Evolutionary conservation across 2,113 vertebrate species (phyloP).

Genomic region (Laticauda laticaudata): DNA sequence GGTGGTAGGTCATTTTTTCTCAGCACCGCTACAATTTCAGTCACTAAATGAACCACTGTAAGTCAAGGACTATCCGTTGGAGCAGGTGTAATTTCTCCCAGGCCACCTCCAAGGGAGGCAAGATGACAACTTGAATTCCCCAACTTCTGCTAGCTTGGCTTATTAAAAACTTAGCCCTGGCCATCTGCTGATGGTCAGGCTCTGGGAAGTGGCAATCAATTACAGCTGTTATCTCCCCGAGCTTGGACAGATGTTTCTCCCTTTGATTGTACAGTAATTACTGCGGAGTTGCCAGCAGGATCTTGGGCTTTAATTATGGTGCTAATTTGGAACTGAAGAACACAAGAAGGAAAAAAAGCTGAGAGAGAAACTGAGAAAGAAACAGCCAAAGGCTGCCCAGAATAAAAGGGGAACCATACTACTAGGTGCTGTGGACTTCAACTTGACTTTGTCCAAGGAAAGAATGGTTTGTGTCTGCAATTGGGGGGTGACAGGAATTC

Average conservation of each 20-base stretch:
- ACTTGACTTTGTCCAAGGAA: constrained; percentile 35
- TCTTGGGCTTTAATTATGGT: constrained; percentile 68
- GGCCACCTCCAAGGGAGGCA: constrained; percentile 29
- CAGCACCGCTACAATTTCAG: no score
- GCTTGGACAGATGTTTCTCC: constrained; percentile 70
- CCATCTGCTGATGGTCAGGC: constrained; percentile 71
- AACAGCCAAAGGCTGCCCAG: constrained; percentile 54
- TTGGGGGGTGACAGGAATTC: not conserved
- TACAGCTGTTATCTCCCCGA: constrained; percentile 72
- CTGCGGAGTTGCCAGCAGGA: constrained; percentile 68
- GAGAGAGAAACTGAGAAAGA: constrained; percentile 40
- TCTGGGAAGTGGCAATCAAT: constrained; percentile 66
- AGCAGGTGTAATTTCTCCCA: constrained; percentile 29
- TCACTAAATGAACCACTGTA: no score
- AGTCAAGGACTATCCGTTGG: no score
- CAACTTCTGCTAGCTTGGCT: not conserved
- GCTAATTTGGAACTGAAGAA: constrained; percentile 69
- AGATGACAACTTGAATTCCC: fast-evolving
- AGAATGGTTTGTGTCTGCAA: not conserved
- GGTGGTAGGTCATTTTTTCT: no score
- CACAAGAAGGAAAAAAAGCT: constrained; percentile 52
- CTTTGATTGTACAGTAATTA: constrained; percentile 70
- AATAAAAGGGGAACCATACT: constrained; percentile 7
- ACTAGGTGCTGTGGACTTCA: constrained; percentile 21
- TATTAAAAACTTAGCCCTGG: constrained; percentile 49